These are phyloP conservation scores for Acanthochromis polyacanthus DNA, from an alignment of 2,113 vertebrate genomes.

Conservation along the genomic window DNA sequence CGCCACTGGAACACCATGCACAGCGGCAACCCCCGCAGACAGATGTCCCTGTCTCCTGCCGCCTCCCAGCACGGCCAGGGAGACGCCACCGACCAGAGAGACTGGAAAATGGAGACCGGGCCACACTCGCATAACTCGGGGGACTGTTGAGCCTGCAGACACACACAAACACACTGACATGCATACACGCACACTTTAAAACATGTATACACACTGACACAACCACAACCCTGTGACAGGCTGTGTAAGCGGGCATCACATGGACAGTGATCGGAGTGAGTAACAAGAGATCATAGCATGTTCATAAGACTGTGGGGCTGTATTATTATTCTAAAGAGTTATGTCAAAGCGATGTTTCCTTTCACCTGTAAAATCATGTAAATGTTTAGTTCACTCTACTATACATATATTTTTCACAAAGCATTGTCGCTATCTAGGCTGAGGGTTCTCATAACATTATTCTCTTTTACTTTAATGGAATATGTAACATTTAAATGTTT, in stretches of 20 bases:
- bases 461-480: constrained; percentile 76
- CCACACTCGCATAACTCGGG: constrained; percentile 80
- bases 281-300: constrained; percentile 89
- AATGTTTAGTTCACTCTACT: constrained; percentile 81
- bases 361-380: constrained; percentile 81
- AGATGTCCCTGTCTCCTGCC: constrained; percentile 89
- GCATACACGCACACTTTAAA: constrained; percentile 11
- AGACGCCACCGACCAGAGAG: constrained; percentile 90
- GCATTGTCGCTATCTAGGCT: constrained; percentile 72
- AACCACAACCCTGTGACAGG: constrained; percentile 61
- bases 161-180: constrained; percentile 7
- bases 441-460: constrained; percentile 74
- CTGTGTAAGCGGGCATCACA: constrained; percentile 68
- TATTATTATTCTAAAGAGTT: constrained; percentile 77
- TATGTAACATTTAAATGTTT: constrained; percentile 82
- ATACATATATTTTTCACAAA: constrained; percentile 80
- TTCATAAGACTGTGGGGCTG: constrained; percentile 80
- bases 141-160: constrained; percentile 68
- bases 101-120: constrained; percentile 88
- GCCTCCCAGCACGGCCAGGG: constrained; percentile 92
- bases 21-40: constrained; percentile 93
- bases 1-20: constrained; percentile 99
- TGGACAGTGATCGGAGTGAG: constrained; percentile 74
- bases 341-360: constrained; percentile 74
- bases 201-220: constrained; percentile 53